These are phyloP conservation scores for Stomatorhinus walkeri DNA, from an alignment of 2,797 vertebrate species.

Conservation along the genomic window DNA sequence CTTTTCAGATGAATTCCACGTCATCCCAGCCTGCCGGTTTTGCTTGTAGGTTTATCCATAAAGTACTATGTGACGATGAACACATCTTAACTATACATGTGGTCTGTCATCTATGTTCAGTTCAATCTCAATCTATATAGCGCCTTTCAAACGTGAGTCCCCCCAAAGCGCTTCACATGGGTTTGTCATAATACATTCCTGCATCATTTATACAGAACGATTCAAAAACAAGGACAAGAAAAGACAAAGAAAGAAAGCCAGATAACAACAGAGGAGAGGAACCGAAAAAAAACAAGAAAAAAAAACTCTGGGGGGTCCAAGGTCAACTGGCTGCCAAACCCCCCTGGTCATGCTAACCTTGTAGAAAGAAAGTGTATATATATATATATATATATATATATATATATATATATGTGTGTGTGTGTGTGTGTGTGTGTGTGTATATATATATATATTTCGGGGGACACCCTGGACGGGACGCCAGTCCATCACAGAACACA, in stretches of 20 bases:
- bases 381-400: too few relatives aligned
- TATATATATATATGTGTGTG: too few relatives aligned
- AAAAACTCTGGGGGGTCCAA: background rate
- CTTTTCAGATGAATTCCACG: background rate
- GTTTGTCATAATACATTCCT: background rate
- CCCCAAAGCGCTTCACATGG: background rate
- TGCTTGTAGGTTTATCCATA: background rate
- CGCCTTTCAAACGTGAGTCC: background rate
- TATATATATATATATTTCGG: too few relatives aligned
- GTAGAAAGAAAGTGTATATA: too few relatives aligned
- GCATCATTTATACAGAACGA: background rate
- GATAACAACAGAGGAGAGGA: background rate
- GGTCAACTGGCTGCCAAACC: background rate
- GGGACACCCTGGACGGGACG: background rate
- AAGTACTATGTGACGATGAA: background rate
- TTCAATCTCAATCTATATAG: background rate
- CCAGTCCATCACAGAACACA: background rate
- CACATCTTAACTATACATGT: background rate
- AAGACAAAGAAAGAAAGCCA: background rate
- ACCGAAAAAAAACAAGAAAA: background rate
- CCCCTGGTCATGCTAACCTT: too few relatives aligned
- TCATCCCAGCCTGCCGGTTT: background rate
- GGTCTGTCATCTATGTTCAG: background rate
- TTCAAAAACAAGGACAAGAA: background rate
- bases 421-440: too few relatives aligned